Base-by-base conservation (phyloP, 2,113 vertebrate species). In the Tor tambroides region DNA sequence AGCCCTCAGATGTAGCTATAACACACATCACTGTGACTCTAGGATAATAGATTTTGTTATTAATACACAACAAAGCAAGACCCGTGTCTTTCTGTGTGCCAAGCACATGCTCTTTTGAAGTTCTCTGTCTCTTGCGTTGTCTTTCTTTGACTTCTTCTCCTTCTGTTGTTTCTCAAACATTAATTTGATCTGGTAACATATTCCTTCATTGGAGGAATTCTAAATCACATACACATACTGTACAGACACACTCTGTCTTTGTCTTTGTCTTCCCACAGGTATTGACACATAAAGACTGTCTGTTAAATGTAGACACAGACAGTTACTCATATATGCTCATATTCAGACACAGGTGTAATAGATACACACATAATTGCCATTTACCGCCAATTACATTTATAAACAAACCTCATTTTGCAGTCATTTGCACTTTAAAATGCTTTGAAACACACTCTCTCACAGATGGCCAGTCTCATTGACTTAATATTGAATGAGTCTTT, bases 401-500 rank as follows among this genome's bases (percentile, higher is more conserved):
- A 61, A 79, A 84, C n/a, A 49, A 84, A 82, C 12, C 21, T 35
- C 28, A 28, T 51, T 80, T 85, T 80, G 14, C 51, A 88, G 28
- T 71, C 56, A 26, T 69, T 46, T 75, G 51, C 41, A 41, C 46
- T 84, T 61, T 56, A 26, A 65, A 78, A 78, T 17, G 35, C 54
- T 8, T 43, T 74, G 67, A 85, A 54, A 88, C 43, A 67, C 38
- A 63, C 76, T 23, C 67, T 77, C n/a, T 21, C 81, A 63, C 43
- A 19, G 28, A 41, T 51, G 85, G 83, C 35, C 86, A 65, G 49
- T 84, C 69, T 76, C 85, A 63, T 84, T 87, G 85, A 84, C 81
- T 83, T 38, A 80, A 61, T 80, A 84, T 88, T 89, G 72, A 91
- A 91, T 80, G 85, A 76, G 71, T 51, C 91, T 89, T 91, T 93